A percentile compares a stretch with the other conserved stretches of the same genome.
Conservation (phyloP, 2,888 invertebrate species). For the Eupithecia exiguata region DNA sequence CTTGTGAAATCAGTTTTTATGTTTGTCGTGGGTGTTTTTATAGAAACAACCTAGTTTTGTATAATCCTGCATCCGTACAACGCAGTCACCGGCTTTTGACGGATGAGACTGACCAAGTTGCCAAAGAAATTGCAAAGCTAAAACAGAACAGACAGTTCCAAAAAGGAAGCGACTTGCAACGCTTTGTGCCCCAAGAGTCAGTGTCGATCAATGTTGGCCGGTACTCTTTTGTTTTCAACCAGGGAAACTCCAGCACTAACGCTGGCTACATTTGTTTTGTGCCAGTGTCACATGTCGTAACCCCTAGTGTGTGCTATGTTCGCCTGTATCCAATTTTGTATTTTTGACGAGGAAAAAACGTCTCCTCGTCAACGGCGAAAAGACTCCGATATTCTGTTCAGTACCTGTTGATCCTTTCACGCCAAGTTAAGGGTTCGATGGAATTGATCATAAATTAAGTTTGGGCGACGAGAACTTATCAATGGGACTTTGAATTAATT, state of each 20-base stretch:
- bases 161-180: conserved; percentile 8
- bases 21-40: neutral
- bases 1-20: conserved; percentile 10
- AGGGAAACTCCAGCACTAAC: conserved; percentile 38
- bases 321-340: conserved; percentile 30
- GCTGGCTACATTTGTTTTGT: conserved; percentile 56
- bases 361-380: conserved; percentile 17
- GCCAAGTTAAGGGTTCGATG: conserved; percentile 33
- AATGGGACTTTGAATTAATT: conserved; percentile 39
- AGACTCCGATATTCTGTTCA: conserved; percentile 27
- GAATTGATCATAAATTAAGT: conserved; percentile 43
- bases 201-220: conserved; percentile 35
- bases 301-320: conserved; percentile 41
- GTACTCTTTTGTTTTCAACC: conserved; percentile 36
- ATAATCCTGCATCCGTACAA: neutral
- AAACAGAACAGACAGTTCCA: neutral
- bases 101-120: neutral
- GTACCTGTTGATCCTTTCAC: conserved; percentile 41
- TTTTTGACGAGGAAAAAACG: conserved; percentile 24
- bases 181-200: conserved; percentile 34
- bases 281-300: conserved; percentile 60
- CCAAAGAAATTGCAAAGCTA: neutral
- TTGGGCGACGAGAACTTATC: conserved; percentile 37
- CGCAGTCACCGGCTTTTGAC: neutral
- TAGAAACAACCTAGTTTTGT: neutral